A percentile compares a stretch with the other conserved stretches of the same genome.
phyloP scores from a whole-genome alignment of 1,140 invertebrate genomes.

The Formica selysi region DNA sequence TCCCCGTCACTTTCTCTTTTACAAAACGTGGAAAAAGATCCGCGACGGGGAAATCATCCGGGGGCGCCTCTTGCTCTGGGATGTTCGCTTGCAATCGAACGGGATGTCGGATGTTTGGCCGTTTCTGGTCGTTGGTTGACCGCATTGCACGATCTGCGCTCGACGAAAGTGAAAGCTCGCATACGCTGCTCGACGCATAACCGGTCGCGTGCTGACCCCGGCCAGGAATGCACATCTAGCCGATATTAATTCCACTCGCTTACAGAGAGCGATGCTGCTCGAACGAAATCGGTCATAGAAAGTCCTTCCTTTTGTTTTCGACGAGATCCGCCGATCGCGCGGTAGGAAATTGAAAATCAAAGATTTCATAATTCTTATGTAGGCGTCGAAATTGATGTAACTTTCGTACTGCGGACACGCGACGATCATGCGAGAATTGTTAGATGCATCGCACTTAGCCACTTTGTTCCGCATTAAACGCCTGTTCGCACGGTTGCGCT shows the following conservation, averaged over 20 bases:
- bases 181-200: neutral
- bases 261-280: neutral
- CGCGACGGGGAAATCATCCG: conserved; percentile 41
- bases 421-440: neutral
- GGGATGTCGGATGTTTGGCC: neutral
- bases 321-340: neutral
- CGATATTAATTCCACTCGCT: neutral
- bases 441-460: neutral
- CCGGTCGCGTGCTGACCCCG: conserved; percentile 6
- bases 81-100: conserved; percentile 5
- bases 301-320: neutral
- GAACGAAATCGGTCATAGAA: neutral
- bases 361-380: neutral
- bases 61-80: neutral
- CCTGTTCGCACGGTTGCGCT: neutral
- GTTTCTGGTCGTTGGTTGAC: neutral
- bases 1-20: conserved; percentile 62
- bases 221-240: conserved; percentile 30
- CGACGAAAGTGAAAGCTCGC: conserved; percentile 67
- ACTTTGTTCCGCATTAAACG: neutral
- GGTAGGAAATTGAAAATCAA: neutral
- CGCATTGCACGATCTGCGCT: conserved; percentile 23
- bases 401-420: neutral
- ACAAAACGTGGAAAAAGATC: conserved; percentile 52
- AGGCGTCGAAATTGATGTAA: neutral